Percentiles rank a stretch among this genome's conserved stretches.
These are phyloP conservation scores for Drosophila ambigua DNA, from an alignment of 1,140 invertebrate species.

Conservation along the genomic window DNA sequence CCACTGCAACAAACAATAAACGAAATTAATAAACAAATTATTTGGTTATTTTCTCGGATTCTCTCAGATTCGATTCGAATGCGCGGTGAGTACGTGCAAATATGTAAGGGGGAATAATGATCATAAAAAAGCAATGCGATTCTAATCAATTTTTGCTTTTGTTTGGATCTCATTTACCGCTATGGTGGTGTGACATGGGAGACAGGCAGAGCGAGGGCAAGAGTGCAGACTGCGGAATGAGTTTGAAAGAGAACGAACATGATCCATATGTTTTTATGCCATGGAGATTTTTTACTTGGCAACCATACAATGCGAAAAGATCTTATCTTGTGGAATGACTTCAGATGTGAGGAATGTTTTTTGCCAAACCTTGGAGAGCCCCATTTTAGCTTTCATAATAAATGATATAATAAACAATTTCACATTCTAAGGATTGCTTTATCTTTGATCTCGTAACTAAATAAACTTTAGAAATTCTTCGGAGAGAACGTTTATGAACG, in stretches of 20 bases:
- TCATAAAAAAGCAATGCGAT: conserved; percentile 26
- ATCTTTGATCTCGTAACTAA: conserved; percentile 2
- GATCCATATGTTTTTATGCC: conserved; percentile 38
- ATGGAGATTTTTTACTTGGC: conserved; percentile 9
- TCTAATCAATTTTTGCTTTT: conserved; percentile 42
- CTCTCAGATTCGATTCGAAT: conserved; percentile 26
- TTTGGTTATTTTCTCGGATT: conserved; percentile 30
- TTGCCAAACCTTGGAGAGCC: too few relatives aligned
- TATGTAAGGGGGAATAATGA: conserved; percentile 43
- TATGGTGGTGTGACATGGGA: conserved; percentile 15
- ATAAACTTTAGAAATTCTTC: background rate
- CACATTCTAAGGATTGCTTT: too few relatives aligned
- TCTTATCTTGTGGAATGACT: conserved; percentile 18
- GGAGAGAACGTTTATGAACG: too few relatives aligned
- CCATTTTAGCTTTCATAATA: conserved; percentile 14
- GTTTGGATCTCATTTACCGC: conserved; percentile 18
- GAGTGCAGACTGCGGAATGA: conserved; percentile 26
- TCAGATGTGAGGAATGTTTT: too few relatives aligned
- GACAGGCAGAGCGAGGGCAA: conserved; percentile 1
- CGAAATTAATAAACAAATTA: conserved; percentile 75
- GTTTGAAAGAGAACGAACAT: conserved; percentile 40
- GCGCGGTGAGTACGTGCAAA: conserved; percentile 48
- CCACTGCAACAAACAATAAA: conserved; percentile 35
- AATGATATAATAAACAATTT: conserved; percentile 19
- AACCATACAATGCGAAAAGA: background rate